Evolutionary conservation across 2,888 invertebrate species (phyloP), one percentile per base, ranked within the genome.

Genomic region (Geotrupes spiniger): DNA sequence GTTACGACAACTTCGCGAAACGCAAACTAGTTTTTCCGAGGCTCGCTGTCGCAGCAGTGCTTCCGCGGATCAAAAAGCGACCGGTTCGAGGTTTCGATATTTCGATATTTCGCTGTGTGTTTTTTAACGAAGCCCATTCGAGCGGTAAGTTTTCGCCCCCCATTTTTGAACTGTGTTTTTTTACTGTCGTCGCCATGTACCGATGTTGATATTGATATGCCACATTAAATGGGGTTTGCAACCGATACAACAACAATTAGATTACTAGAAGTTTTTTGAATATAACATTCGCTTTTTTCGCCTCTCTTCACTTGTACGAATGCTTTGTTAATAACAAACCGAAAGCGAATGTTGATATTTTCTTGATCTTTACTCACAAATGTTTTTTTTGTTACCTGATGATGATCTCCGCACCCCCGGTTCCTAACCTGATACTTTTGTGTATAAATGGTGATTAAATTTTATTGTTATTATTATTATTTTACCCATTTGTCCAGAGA

Each of bases 221-320:
- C 58, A 63, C 59, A 56, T 60, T 59, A 52, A 54, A 62, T 63
- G 63, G 63, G 63, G 63, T 63, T 63, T 63, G 63, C 63, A 63
- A 63, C 61, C 46, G 61, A 60, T 60, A 58, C 54, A 58, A 54
- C 33, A 56, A 53, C 49, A 51, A 11, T 8, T 33, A n/a, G n/a
- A n/a, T n/a, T n/a, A n/a, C n/a, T 33, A 33, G 33, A 33, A 33
- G 10, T 33, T 8, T 33, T 33, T 33, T 10, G 31, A 50, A 50
- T 50, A 50, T 50, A 46, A 50, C 40, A 50, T 50, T 50, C 46
- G 50, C 50, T 45, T 46, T 45, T 38, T 14, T 9, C 6, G 21
- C 8, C 21, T 43, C 36, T 25, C 33, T 29, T 12, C 33, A 33
- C 33, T 33, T 33, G 12, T 4, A 21, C 25, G 25, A 26, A 10